phyloP scores from a whole-genome alignment of 2,888 invertebrate genomes.

The Muscina levida region DNA sequence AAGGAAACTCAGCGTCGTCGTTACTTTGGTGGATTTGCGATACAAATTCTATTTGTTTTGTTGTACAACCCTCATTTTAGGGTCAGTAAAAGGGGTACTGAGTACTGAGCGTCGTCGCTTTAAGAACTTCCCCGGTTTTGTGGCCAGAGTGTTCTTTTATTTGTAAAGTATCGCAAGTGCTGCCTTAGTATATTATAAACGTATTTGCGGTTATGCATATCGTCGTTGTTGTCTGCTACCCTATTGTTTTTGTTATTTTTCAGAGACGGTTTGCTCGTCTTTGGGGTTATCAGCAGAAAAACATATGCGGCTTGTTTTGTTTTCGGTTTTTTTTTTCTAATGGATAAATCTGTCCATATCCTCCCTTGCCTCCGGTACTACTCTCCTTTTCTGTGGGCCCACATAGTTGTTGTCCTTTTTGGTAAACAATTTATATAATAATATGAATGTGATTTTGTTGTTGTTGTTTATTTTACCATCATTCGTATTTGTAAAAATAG shows the following conservation, averaged over 20 bases:
- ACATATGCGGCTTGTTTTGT: conserved; percentile 72
- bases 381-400: no score
- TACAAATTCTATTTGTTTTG: conserved; percentile 46
- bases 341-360: no score
- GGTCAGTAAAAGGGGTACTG: no score
- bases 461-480: no score
- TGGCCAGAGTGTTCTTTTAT: neutral
- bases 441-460: no score
- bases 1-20: conserved; percentile 19
- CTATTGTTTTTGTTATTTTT: no score
- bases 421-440: conserved; percentile 73
- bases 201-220: conserved; percentile 52
- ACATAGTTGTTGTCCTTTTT: no score
- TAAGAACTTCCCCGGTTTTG: no score
- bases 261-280: neutral
- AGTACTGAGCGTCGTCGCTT: no score
- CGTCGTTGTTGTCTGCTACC: conserved; percentile 29
- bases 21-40: conserved; percentile 40
- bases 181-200: conserved; percentile 7
- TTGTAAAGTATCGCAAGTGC: no score
- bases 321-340: conserved; percentile 17
- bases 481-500: no score
- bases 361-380: no score
- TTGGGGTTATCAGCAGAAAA: conserved; percentile 67
- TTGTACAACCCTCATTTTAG: conserved; percentile 33